phyloP scores from a whole-genome alignment of 2,113 vertebrate genomes.

The Tonatia bakeri region DNA sequence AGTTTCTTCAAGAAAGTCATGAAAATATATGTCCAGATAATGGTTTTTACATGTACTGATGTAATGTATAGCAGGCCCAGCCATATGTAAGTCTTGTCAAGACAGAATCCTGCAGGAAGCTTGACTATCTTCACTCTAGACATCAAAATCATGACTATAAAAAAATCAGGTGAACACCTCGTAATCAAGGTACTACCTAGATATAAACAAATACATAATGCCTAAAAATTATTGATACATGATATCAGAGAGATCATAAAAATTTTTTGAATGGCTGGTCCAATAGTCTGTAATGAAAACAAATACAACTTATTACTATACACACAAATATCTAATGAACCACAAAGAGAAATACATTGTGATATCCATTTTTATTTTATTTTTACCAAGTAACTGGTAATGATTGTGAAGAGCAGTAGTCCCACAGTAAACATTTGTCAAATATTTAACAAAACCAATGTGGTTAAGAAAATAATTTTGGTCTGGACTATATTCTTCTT shows the following conservation, averaged over 20 bases:
- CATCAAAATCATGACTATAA: conserved; percentile 12
- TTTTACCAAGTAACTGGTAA: neutral
- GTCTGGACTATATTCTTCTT: neutral
- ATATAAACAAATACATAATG: neutral
- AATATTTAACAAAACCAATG: neutral
- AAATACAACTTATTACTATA: neutral
- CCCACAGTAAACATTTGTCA: neutral
- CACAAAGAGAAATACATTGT: neutral
- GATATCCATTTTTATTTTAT: neutral
- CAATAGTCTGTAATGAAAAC: neutral
- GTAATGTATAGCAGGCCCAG: neutral
- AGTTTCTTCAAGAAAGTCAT: conserved; percentile 25
- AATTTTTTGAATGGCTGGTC: neutral
- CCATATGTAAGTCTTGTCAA: conserved; percentile 36
- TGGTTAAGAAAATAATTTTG: neutral
- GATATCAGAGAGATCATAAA: neutral
- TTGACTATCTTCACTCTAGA: conserved; percentile 18
- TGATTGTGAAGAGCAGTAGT: neutral
- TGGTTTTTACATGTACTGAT: neutral
- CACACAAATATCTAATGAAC: neutral
- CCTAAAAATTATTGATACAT: neutral
- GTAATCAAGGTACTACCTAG: neutral
- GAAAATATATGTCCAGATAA: conserved; percentile 39
- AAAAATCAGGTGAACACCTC: conserved; percentile 18
- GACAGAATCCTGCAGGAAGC: neutral